Evolutionary conservation across 1,140 invertebrate genomes (phyloP).

Genomic region (Rhysida immarginata): DNA sequence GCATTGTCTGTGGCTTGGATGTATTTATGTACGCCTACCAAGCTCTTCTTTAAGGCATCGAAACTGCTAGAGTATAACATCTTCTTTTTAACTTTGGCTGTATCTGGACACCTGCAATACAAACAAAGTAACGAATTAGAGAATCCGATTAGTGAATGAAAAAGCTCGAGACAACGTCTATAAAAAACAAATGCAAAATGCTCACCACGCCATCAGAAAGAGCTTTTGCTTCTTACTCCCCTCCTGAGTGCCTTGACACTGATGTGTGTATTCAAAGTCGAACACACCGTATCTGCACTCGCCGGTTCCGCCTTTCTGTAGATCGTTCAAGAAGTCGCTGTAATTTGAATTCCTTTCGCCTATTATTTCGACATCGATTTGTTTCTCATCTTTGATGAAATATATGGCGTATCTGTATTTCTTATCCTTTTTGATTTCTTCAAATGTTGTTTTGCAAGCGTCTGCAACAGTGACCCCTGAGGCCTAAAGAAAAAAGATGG

Average conservation of each 20-base stretch:
- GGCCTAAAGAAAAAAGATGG: conserved; percentile 45
- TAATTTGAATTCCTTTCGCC: conserved; percentile 67
- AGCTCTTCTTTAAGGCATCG: conserved; percentile 84
- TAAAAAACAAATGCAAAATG: no score
- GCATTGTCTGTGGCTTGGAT: conserved; percentile 83
- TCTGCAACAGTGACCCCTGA: conserved; percentile 90
- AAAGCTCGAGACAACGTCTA: background rate
- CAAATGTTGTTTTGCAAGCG: conserved; percentile 83
- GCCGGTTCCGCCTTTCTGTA: conserved; percentile 71
- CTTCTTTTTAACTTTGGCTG: conserved; percentile 95
- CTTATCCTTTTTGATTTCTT: conserved; percentile 94
- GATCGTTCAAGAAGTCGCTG: conserved; percentile 73
- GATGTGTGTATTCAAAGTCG: conserved; percentile 89
- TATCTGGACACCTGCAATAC: conserved; percentile 63
- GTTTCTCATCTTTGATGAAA: conserved; percentile 85
- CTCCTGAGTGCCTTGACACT: conserved; percentile 84
- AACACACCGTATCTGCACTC: conserved; percentile 81
- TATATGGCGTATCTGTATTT: conserved; percentile 92
- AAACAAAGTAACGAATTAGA: conserved; percentile 12
- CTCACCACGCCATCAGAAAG: conserved; percentile 79
- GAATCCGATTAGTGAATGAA: background rate
- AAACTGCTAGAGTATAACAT: conserved; percentile 97
- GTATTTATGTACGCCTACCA: conserved; percentile 91
- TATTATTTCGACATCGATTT: conserved; percentile 80
- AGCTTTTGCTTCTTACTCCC: conserved; percentile 77